Evolutionary conservation across 2,888 invertebrate species (phyloP).

Genomic region (Pristionchus exspectatus): DNA sequence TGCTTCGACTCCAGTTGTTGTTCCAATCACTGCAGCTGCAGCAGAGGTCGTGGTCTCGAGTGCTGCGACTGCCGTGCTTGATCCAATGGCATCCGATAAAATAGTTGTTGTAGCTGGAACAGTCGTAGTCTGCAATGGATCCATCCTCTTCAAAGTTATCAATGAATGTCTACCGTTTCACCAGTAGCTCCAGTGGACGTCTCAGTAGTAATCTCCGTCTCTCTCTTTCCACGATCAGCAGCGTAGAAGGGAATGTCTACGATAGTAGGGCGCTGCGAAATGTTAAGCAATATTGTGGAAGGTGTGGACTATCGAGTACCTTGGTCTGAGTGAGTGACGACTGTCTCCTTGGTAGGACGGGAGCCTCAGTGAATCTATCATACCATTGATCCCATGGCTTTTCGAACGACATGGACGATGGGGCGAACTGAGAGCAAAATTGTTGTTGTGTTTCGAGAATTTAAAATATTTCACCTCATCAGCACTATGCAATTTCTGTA

Average conservation of each 20-base stretch:
- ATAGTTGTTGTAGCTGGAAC: not conserved
- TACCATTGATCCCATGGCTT: constrained; percentile 40
- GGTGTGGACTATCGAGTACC: too few relatives aligned
- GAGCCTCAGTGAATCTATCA: not conserved
- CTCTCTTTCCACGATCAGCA: constrained; percentile 38
- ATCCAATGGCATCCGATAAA: not conserved
- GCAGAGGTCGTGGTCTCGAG: not conserved
- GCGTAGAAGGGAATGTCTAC: constrained; percentile 38
- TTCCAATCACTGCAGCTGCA: not conserved
- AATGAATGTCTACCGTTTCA: not conserved
- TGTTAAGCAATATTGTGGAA: too few relatives aligned
- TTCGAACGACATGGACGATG: not conserved
- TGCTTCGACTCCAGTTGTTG: not conserved
- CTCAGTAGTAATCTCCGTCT: not conserved
- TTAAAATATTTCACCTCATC: constrained; percentile 20
- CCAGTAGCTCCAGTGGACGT: not conserved
- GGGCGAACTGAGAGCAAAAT: not conserved
- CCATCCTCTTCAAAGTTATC: not conserved
- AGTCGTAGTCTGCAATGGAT: not conserved
- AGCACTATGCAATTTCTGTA: not conserved
- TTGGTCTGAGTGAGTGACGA: constrained; percentile 35
- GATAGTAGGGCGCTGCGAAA: not conserved
- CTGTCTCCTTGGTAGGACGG: not conserved
- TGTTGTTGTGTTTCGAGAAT: not conserved
- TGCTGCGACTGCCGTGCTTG: not conserved